These are phyloP conservation scores for Leistus spinibarbis DNA, from an alignment of 2,888 invertebrate species.

Conservation along the genomic window DNA sequence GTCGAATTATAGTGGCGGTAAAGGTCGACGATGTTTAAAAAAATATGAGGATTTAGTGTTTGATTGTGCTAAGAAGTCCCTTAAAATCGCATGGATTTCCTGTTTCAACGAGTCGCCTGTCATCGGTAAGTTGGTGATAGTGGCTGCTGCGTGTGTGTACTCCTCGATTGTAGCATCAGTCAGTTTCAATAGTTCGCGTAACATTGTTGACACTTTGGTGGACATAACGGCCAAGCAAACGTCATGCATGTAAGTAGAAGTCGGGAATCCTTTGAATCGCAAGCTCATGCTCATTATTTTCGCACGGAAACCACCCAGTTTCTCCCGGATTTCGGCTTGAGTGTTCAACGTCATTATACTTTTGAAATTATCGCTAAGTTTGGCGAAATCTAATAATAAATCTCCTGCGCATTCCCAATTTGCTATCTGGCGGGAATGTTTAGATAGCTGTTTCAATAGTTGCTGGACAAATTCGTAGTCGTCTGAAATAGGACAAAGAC, in stretches of 20 bases:
- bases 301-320: conserved; percentile 17
- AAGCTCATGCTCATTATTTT: conserved; percentile 19
- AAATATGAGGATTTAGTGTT: neutral
- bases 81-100: conserved; percentile 27
- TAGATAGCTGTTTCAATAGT: conserved; percentile 17
- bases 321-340: conserved; percentile 9
- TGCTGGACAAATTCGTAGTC: conserved; percentile 30
- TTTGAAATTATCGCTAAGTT: conserved; percentile 20
- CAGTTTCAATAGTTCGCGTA: conserved; percentile 26
- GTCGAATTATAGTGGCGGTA: neutral
- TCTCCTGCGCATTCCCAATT: conserved; percentile 30
- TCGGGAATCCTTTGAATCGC: conserved; percentile 15
- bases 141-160: conserved; percentile 20
- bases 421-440: conserved; percentile 10
- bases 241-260: conserved; percentile 22
- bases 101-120: conserved; percentile 28
- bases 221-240: conserved; percentile 35
- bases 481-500: conserved; percentile 4
- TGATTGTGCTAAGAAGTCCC: conserved; percentile 6
- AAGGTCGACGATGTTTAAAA: neutral
- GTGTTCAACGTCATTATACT: conserved; percentile 12
- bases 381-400: conserved; percentile 26
- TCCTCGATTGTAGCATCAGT: conserved; percentile 14
- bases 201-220: conserved; percentile 26
- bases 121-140: conserved; percentile 20